Evolutionary conservation across 2,888 invertebrate species (phyloP).

Genomic region (Cataglyphis altisquamis): DNA sequence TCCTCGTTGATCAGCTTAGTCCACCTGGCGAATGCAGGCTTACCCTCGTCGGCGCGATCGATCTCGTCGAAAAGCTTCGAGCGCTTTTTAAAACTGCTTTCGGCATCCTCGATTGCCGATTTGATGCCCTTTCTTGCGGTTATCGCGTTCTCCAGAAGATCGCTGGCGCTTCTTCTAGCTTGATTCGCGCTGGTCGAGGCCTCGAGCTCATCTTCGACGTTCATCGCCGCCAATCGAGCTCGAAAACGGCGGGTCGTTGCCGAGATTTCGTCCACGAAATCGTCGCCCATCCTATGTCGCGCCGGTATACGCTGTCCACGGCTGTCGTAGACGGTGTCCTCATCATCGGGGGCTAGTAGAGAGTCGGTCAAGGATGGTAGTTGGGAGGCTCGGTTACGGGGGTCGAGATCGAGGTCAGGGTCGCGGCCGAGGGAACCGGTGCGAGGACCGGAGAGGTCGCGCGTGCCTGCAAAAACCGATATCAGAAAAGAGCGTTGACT

Average conservation of each 20-base stretch:
- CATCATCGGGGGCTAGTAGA: slow-evolving; percentile 82
- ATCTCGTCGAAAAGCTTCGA: slow-evolving; percentile 80
- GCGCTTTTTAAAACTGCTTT: slow-evolving; percentile 87
- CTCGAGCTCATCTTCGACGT: slow-evolving; percentile 89
- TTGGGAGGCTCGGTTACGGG: slow-evolving; percentile 77
- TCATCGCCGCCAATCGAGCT: slow-evolving; percentile 87
- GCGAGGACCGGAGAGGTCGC: slow-evolving; percentile 83
- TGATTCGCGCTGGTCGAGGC: slow-evolving; percentile 39
- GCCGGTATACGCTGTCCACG: slow-evolving; percentile 86
- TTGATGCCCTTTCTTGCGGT: slow-evolving; percentile 74
- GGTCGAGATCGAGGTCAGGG: slow-evolving; percentile 83
- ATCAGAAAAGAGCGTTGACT: slow-evolving; percentile 63
- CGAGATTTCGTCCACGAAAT: slow-evolving; percentile 86
- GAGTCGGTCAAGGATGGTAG: slow-evolving; percentile 68
- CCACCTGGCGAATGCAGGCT: slow-evolving; percentile 89
- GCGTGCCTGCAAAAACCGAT: slow-evolving; percentile 83
- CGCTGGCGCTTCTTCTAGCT: slow-evolving; percentile 69
- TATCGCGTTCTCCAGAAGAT: slow-evolving; percentile 61
- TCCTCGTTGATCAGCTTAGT: slow-evolving; percentile 87
- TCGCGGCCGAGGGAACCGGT: slow-evolving; percentile 80
- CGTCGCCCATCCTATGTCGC: slow-evolving; percentile 85
- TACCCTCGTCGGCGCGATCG: slow-evolving; percentile 76
- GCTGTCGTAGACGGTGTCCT: slow-evolving; percentile 89
- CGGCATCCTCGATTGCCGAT: slow-evolving; percentile 86
- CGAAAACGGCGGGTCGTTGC: slow-evolving; percentile 87